Base-by-base conservation (phyloP, 2,888 invertebrate species). In the Callinectes sapidus region DNA sequence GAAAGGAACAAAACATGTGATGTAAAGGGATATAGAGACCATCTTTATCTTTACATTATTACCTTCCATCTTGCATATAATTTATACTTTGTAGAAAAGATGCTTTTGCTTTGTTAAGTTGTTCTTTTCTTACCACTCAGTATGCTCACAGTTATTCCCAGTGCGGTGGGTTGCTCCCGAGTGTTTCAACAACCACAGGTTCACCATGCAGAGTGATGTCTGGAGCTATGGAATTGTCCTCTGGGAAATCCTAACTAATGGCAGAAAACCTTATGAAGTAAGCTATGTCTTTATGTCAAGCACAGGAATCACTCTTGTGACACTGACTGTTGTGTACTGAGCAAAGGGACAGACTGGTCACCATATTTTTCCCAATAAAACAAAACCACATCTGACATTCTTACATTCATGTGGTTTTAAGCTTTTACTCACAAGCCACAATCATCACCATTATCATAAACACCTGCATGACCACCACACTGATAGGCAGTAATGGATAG, bases 151-250 rank as follows among this genome's bases (percentile, higher is more conserved):
- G 39, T 81, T 39, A 10, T 81, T 93, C 81, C 93, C 93, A 0
- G 90, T 90, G 35, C 87, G 93, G 16, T 93, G 93, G 93, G 32
- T 93, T 71, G 90, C 93, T 0, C 93, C 93, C 0, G 93, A 93
- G 61, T 93, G 88, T 48, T 87, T 93, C 54, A 93, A 13, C n/a
- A 35, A 90, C 18, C 42, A 23, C 13, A 94, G 90, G 42, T 94
- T 94, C 32, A 93, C 94, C 55, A 90, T 87, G 32, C 91, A 94
- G 61, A 93, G 93, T 90, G 94, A 94, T 66, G 94, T 94, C 0
- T 94, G 94, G 94, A 92, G 93, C 39, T 94, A 93, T 71, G 94
- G 94, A 2, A 81, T 94, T 35, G 89, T 93, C 42, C 39, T 94
- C 2, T 94, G 93, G 92, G 94, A 94, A 39, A 93, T 93, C 13